phyloP scores from a whole-genome alignment of 2,113 vertebrate genomes.

The Menura novaehollandiae region DNA sequence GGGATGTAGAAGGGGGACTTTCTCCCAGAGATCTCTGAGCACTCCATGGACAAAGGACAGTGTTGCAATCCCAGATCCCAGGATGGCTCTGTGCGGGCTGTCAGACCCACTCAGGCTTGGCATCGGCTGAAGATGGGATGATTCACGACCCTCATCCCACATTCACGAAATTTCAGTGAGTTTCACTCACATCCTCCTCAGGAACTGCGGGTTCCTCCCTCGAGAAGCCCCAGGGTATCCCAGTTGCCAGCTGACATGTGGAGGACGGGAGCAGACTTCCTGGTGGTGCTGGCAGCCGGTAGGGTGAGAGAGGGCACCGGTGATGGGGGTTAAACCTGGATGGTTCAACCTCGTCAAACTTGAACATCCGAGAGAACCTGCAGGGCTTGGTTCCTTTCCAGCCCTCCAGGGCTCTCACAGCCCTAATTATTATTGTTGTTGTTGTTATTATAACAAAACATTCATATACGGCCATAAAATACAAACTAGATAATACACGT shows the following conservation, averaged over 20 bases:
- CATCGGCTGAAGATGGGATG: not conserved
- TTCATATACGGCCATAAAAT: slow-evolving; percentile 56
- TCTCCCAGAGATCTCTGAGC: not conserved
- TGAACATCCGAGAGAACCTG: slow-evolving; percentile 60
- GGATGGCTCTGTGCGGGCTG: not conserved
- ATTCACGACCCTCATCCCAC: slow-evolving; percentile 63
- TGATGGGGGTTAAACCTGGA: slow-evolving; percentile 10
- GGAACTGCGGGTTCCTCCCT: not conserved
- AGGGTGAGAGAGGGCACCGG: slow-evolving; percentile 41
- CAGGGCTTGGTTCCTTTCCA: slow-evolving; percentile 61
- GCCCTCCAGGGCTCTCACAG: slow-evolving; percentile 59
- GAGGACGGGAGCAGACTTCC: slow-evolving; percentile 14
- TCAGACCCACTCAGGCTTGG: not conserved
- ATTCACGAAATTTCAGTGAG: slow-evolving; percentile 40
- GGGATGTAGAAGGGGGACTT: not conserved
- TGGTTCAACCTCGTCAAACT: slow-evolving; percentile 38
- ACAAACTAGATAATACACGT: slow-evolving; percentile 58
- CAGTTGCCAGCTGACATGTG: not conserved
- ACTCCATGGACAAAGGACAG: not conserved
- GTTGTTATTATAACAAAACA: slow-evolving; percentile 63
- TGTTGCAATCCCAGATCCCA: not conserved
- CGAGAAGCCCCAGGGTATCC: not conserved
- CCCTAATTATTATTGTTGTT: slow-evolving; percentile 63
- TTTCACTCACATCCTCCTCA: slow-evolving; percentile 57
- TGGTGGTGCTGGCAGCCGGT: not conserved